Evolutionary conservation across 1,140 invertebrate genomes (phyloP).

Genomic region (Eufriesea mexicana): DNA sequence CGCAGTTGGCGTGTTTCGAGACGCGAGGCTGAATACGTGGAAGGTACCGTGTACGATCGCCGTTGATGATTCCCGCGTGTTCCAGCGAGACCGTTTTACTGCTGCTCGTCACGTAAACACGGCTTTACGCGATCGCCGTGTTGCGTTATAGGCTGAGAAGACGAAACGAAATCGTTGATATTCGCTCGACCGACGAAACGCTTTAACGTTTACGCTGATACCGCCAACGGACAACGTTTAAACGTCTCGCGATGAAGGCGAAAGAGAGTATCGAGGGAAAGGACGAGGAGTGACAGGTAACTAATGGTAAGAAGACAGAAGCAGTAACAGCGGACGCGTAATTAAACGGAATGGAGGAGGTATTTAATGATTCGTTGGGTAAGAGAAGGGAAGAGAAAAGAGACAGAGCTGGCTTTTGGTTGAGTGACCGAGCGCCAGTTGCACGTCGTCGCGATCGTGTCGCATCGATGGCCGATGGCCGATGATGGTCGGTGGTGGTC

Average conservation of each 20-base stretch:
- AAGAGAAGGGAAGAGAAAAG: too few species aligned
- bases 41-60: background rate
- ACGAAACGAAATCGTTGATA: too few species aligned
- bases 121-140: background rate
- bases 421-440: too few species aligned
- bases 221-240: slow-evolving; percentile 33
- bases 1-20: background rate
- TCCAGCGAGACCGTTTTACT: slow-evolving; percentile 48
- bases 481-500: too few species aligned
- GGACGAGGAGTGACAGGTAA: too few species aligned
- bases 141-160: too few species aligned
- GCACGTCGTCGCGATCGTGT: too few species aligned
- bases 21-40: background rate
- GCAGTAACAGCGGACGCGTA: slow-evolving; percentile 42
- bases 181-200: background rate
- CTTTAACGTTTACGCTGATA: too few species aligned
- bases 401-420: too few species aligned
- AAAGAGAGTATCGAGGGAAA: too few species aligned
- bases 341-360: slow-evolving; percentile 68
- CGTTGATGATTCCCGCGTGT: slow-evolving; percentile 62
- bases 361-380: slow-evolving; percentile 59
- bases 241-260: slow-evolving; percentile 23
- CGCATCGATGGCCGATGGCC: too few species aligned
- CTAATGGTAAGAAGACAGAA: background rate
- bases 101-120: slow-evolving; percentile 53